These are phyloP conservation scores for Nymphalis c-album DNA, from an alignment of 2,888 invertebrate genomes.

Conservation along the genomic window DNA sequence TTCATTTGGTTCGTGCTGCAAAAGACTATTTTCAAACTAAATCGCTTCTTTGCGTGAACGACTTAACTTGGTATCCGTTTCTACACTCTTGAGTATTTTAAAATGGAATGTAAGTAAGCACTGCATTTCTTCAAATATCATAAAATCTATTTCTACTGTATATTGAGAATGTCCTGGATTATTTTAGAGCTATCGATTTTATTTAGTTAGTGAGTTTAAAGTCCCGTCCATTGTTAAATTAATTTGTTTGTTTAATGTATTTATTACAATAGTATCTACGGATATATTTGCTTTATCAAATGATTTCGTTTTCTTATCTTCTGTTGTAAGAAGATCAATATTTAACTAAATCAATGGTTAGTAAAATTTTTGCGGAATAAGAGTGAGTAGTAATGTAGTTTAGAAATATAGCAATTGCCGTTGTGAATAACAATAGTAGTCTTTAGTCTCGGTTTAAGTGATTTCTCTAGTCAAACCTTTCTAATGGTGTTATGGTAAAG, in stretches of 20 bases:
- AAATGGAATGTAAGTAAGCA: conserved; percentile 11
- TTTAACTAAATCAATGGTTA: conserved; percentile 32
- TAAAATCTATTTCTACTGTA: conserved; percentile 5
- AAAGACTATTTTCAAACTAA: conserved; percentile 31
- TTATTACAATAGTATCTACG: conserved; percentile 34
- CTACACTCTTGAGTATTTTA: conserved; percentile 21
- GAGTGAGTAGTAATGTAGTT: conserved; percentile 49
- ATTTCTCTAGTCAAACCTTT: conserved; percentile 57
- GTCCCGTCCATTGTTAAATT: conserved; percentile 73
- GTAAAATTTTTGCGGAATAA: conserved; percentile 46
- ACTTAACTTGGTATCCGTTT: conserved; percentile 32
- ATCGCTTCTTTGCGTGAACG: conserved; percentile 33
- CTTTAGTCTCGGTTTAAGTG: conserved; percentile 44
- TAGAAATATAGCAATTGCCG: conserved; percentile 35
- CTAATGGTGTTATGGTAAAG: conserved; percentile 58
- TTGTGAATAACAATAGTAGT: conserved; percentile 41
- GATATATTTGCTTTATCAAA: conserved; percentile 36
- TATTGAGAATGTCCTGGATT: conserved; percentile 24
- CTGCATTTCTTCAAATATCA: conserved; percentile 8
- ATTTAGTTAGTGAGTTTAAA: conserved; percentile 67
- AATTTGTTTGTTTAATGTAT: conserved; percentile 40
- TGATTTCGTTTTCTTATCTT: conserved; percentile 47
- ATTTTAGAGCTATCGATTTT: conserved; percentile 36
- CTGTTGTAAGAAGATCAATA: conserved; percentile 61
- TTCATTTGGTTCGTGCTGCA: conserved; percentile 15